Evolutionary conservation across 1,140 invertebrate genomes (phyloP).

Genomic region (Alviniconcha marisindica): DNA sequence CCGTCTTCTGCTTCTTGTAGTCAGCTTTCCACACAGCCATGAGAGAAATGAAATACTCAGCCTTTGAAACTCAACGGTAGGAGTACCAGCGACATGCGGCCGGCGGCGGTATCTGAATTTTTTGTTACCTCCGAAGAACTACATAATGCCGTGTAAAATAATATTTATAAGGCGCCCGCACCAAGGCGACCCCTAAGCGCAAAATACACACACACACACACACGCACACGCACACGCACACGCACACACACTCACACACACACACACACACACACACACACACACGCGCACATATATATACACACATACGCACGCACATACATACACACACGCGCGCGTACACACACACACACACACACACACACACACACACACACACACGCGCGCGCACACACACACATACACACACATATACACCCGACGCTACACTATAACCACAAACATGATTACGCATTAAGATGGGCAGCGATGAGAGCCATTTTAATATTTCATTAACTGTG

Average conservation of each 20-base stretch:
- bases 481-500: too few relatives aligned
- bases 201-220: too few relatives aligned
- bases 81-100: too few relatives aligned
- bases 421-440: too few relatives aligned
- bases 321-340: background rate
- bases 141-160: too few relatives aligned
- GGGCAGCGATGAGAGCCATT: background rate
- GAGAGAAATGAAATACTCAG: too few relatives aligned
- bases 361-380: background rate
- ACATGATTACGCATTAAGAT: background rate
- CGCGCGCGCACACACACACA: conserved; percentile 8
- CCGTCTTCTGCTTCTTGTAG: background rate
- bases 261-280: conserved; percentile 1
- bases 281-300: conserved; percentile 14
- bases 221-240: too few relatives aligned
- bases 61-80: too few relatives aligned
- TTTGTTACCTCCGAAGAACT: too few relatives aligned
- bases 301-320: background rate
- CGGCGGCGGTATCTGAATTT: too few relatives aligned
- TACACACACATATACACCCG: background rate
- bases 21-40: background rate
- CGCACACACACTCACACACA: background rate
- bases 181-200: too few relatives aligned
- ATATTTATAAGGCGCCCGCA: too few relatives aligned
- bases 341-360: conserved; percentile 14